phyloP scores from a whole-genome alignment of 2,113 vertebrate species.

The Dicentrarchus labrax region DNA sequence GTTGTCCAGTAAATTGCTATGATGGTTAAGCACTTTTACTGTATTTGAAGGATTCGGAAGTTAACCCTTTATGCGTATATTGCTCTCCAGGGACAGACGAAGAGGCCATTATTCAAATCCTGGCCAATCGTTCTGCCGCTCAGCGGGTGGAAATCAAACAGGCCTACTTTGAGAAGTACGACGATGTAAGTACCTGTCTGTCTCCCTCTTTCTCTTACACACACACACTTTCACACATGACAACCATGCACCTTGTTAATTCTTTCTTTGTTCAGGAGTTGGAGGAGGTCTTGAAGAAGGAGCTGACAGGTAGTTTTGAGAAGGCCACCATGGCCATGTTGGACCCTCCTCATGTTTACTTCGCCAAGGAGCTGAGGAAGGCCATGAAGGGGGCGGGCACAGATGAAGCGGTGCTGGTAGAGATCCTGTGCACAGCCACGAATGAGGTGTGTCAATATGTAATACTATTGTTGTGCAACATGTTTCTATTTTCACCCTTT shows the following conservation, averaged over 20 bases:
- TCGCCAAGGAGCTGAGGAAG: conserved; percentile 88
- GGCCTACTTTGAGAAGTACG: conserved; percentile 87
- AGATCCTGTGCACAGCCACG: conserved; percentile 91
- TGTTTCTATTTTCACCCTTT: neutral
- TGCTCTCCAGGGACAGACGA: conserved; percentile 83
- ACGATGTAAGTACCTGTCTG: conserved; percentile 78
- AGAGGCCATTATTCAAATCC: conserved; percentile 83
- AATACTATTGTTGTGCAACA: neutral
- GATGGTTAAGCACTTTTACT: neutral
- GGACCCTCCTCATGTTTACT: conserved; percentile 87
- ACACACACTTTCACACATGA: neutral
- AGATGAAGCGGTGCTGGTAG: conserved; percentile 89
- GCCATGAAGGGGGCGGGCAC: conserved; percentile 95
- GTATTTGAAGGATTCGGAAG: neutral
- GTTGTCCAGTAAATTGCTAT: neutral
- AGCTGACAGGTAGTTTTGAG: conserved; percentile 92
- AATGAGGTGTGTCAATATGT: conserved; percentile 81
- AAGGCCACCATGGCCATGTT: conserved; percentile 90
- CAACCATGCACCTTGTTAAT: neutral
- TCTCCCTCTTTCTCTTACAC: neutral
- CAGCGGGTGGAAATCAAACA: conserved; percentile 85
- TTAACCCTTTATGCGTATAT: neutral
- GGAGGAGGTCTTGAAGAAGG: conserved; percentile 90
- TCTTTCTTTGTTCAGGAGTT: conserved; percentile 86
- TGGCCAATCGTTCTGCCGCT: conserved; percentile 82